Evolutionary conservation across 2,113 vertebrate species (phyloP).

Genomic region (Barbus barbus): DNA sequence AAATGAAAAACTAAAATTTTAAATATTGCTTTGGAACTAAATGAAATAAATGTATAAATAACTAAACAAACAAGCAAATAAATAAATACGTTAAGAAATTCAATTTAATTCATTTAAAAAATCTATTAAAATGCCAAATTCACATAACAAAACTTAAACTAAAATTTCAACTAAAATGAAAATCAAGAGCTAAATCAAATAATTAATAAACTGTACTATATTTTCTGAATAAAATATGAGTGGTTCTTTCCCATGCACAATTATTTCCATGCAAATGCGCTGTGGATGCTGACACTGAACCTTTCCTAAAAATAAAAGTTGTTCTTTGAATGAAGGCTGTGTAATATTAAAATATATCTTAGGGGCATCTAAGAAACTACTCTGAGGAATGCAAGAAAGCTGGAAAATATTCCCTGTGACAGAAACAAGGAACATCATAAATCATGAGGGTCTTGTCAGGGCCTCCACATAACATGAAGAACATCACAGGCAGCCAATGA

Average conservation of each 20-base stretch:
- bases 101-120: too few species aligned
- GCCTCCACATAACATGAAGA: background rate
- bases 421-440: conserved; percentile 8
- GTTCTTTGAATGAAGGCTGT: background rate
- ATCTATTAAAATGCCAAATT: too few species aligned
- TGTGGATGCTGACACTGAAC: background rate
- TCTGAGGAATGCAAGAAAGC: background rate
- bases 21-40: background rate
- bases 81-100: too few species aligned
- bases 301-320: background rate
- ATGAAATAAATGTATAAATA: too few species aligned
- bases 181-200: background rate
- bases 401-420: background rate
- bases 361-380: background rate
- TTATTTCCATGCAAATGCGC: background rate
- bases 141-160: too few species aligned
- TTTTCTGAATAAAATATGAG: too few species aligned
- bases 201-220: background rate
- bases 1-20: too few species aligned
- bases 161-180: too few species aligned
- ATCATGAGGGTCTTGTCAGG: background rate
- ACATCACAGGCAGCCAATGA: background rate
- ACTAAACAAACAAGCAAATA: too few species aligned
- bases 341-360: background rate
- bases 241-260: background rate